phyloP scores from a whole-genome alignment of 92 coral and sea anemone species.

The Siderastrea siderea region DNA sequence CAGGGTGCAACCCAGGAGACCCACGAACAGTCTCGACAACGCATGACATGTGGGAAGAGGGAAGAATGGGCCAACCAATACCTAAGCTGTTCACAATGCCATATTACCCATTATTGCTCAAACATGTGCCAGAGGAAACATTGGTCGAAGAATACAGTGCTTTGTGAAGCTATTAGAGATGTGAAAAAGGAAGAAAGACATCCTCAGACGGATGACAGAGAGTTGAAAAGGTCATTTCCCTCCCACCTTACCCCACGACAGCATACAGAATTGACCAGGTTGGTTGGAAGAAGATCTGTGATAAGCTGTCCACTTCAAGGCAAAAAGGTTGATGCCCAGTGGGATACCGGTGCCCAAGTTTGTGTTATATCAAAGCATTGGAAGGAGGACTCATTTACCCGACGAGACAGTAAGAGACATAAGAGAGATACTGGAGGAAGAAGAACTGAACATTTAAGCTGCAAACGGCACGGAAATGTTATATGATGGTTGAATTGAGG shows the following conservation, averaged over 20 bases:
- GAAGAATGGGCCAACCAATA: constrained; percentile 28
- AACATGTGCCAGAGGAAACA: constrained; percentile 48
- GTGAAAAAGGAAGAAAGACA: constrained; percentile 10
- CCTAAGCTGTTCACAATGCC: constrained; percentile 39
- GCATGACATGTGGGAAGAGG: constrained; percentile 51
- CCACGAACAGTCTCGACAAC: constrained; percentile 45
- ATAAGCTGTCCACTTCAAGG: constrained; percentile 58
- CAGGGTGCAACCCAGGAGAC: constrained; percentile 64
- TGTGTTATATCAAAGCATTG: constrained; percentile 50
- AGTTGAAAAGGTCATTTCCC: constrained; percentile 12
- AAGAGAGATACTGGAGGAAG: constrained; percentile 48
- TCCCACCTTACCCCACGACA: constrained; percentile 62
- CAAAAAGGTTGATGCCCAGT: constrained; percentile 47
- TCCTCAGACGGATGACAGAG: constrained; percentile 12
- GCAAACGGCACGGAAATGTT: constrained; percentile 73
- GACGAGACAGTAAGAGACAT: constrained; percentile 35
- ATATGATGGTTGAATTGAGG: constrained; percentile 65
- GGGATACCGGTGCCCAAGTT: constrained; percentile 81
- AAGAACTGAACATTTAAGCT: constrained; percentile 54
- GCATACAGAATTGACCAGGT: constrained; percentile 40
- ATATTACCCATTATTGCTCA: constrained; percentile 46
- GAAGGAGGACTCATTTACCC: constrained; percentile 34
- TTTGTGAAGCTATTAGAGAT: constrained; percentile 33
- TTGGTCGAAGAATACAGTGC: constrained; percentile 16
- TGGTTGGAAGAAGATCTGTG: constrained; percentile 59